Percentiles rank a stretch among this genome's conserved stretches.
phyloP scores from a whole-genome alignment of 2,888 invertebrate genomes.

The Flexamia atlantica region DNA sequence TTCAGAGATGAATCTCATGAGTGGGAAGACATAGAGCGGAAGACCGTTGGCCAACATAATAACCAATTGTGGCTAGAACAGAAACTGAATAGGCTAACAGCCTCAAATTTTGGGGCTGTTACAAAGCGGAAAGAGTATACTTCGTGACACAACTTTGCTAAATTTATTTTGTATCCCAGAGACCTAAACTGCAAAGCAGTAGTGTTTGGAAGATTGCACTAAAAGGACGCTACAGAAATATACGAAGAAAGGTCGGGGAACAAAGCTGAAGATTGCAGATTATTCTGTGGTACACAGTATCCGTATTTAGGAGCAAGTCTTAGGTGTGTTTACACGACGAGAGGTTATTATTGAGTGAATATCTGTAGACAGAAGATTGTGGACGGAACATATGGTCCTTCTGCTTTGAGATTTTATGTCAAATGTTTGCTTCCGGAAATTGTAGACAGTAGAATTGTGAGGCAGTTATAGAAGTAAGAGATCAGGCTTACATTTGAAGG shows the following conservation, averaged over 20 bases:
- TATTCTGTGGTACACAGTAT: conserved; percentile 51
- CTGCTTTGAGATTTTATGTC: conserved; percentile 25
- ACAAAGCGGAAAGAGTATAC: conserved; percentile 47
- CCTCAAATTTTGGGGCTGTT: conserved; percentile 60
- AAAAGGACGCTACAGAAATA: neutral
- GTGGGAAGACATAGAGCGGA: no score
- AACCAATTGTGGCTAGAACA: no score
- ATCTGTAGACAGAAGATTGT: conserved; percentile 46
- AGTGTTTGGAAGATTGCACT: conserved; percentile 48
- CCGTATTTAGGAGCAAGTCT: conserved; percentile 58
- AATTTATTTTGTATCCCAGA: neutral
- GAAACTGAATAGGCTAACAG: no score
- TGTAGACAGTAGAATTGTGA: conserved; percentile 18
- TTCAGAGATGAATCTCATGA: no score
- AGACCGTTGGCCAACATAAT: no score
- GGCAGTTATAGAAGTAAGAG: neutral
- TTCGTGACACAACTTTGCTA: conserved; percentile 57
- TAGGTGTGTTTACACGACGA: conserved; percentile 63
- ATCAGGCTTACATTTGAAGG: no score
- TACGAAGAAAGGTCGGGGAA: neutral
- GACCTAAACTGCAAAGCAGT: neutral
- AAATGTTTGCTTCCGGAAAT: conserved; percentile 35
- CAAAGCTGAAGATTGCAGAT: conserved; percentile 57
- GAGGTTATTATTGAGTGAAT: conserved; percentile 47
- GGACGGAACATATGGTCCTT: conserved; percentile 20